phyloP scores from a whole-genome alignment of 2,113 vertebrate species.

The Periophthalmodon schlosseri region DNA sequence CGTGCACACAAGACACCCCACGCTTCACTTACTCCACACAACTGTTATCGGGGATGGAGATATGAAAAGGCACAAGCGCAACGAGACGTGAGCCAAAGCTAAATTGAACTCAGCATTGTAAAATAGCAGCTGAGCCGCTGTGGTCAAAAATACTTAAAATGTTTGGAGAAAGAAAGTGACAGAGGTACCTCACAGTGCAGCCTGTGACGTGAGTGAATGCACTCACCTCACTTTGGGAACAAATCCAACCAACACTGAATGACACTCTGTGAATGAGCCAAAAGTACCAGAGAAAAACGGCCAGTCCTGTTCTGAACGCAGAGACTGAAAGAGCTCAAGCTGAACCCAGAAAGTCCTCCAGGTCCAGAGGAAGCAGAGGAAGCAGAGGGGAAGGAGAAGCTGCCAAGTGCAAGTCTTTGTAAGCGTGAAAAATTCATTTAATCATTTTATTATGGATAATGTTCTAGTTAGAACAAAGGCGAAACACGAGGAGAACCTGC shows the following conservation, averaged over 20 bases:
- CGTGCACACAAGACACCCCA: not conserved
- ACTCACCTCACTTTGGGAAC: slow-evolving; percentile 32
- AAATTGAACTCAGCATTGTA: not conserved
- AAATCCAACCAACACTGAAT: slow-evolving; percentile 35
- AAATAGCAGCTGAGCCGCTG: not conserved
- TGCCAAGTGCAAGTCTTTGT: slow-evolving; percentile 18
- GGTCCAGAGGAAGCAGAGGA: slow-evolving; percentile 18
- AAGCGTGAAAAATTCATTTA: not conserved
- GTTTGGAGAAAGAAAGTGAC: not conserved
- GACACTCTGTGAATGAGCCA: slow-evolving; percentile 35
- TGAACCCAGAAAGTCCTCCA: slow-evolving; percentile 21
- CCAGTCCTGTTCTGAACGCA: slow-evolving; percentile 18
- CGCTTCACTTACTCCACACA: not conserved
- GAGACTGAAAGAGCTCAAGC: slow-evolving; percentile 39
- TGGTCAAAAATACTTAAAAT: not conserved
- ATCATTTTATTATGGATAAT: not conserved
- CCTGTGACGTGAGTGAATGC: slow-evolving; percentile 19
- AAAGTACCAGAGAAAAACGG: slow-evolving; percentile 31
- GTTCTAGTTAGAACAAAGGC: not conserved
- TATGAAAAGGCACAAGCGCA: not conserved
- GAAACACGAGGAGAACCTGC: not conserved
- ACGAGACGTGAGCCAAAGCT: not conserved
- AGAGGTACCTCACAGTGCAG: slow-evolving; percentile 19
- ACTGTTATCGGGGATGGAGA: not conserved
- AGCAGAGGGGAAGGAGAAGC: not conserved